Percentiles rank a stretch among this genome's conserved stretches.
These are phyloP conservation scores for Schizopygopsis pylzovi DNA, from an alignment of 2,797 vertebrate genomes.

Conservation along the genomic window DNA sequence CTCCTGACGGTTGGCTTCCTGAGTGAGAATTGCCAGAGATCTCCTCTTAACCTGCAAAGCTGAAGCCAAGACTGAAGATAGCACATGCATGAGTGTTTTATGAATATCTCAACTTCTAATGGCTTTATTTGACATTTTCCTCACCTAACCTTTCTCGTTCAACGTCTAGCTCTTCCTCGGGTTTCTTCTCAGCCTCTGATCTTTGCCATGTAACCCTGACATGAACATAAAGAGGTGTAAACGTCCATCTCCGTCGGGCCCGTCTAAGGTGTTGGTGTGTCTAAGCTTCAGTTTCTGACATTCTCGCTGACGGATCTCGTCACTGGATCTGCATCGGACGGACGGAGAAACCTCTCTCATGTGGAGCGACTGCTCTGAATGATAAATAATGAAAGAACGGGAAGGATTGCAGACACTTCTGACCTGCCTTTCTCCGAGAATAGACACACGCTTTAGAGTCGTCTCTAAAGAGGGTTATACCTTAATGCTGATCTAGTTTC, in stretches of 20 bases:
- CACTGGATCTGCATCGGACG: slow-evolving; percentile 47
- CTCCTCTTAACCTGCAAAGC: slow-evolving; percentile 61
- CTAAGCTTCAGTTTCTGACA: slow-evolving; percentile 45
- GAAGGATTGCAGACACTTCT: slow-evolving; percentile 64
- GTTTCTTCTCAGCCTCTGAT: slow-evolving; percentile 41
- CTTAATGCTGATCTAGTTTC: slow-evolving; percentile 33
- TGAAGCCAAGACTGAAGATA: slow-evolving; percentile 41
- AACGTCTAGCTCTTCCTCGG: slow-evolving; percentile 28
- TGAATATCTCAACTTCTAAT: neutral
- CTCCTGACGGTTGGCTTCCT: slow-evolving; percentile 71
- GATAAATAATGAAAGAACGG: slow-evolving; percentile 75
- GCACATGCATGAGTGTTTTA: slow-evolving; percentile 29
- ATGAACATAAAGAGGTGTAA: slow-evolving; percentile 52
- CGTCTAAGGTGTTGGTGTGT: slow-evolving; percentile 50
- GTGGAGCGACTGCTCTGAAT: slow-evolving; percentile 62
- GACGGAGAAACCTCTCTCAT: slow-evolving; percentile 60
- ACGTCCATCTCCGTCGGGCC: slow-evolving; percentile 18
- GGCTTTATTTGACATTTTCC: neutral
- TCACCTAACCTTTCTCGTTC: slow-evolving; percentile 18
- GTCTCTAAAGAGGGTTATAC: slow-evolving; percentile 27
- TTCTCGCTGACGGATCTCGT: slow-evolving; percentile 35
- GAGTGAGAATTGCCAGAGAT: slow-evolving; percentile 68
- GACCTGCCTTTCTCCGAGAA: slow-evolving; percentile 55
- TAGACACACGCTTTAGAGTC: slow-evolving; percentile 40
- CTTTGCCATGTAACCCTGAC: slow-evolving; percentile 49